A percentile compares a stretch with the other conserved stretches of the same genome.
These are phyloP conservation scores for Acanthurus lineatus DNA, from an alignment of 2,797 vertebrate genomes.

Conservation along the genomic window DNA sequence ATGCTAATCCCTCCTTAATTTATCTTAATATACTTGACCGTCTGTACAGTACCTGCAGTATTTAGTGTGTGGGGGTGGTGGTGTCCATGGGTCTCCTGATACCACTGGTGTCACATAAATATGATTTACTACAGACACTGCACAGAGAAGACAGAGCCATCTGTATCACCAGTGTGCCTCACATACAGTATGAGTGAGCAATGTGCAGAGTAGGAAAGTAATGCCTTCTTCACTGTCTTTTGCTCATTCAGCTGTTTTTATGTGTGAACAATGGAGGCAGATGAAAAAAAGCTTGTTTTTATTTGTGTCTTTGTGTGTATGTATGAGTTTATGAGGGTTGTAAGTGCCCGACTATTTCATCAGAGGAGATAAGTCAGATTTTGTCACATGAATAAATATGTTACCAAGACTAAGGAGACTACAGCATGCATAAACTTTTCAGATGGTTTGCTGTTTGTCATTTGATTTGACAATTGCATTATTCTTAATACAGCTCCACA, in stretches of 20 bases:
- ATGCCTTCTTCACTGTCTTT: conserved; percentile 39
- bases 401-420: conserved; percentile 25
- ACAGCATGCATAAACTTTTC: conserved; percentile 7
- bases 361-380: conserved; percentile 38
- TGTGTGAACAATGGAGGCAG: conserved; percentile 45
- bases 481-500: too few relatives aligned
- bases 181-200: conserved; percentile 41
- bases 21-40: conserved; percentile 12
- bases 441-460: conserved; percentile 11
- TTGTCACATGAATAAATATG: conserved; percentile 19
- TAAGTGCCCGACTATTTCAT: conserved; percentile 27
- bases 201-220: conserved; percentile 14
- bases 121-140: conserved; percentile 37
- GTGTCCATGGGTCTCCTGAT: conserved; percentile 17
- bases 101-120: conserved; percentile 37
- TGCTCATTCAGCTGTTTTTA: conserved; percentile 66
- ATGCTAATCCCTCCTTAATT: conserved; percentile 46
- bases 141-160: conserved; percentile 39
- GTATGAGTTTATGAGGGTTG: conserved; percentile 9
- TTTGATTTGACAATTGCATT: neutral
- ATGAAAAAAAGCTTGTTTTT: conserved; percentile 57
- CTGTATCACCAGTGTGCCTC: conserved; percentile 44
- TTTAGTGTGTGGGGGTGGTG: conserved; percentile 3
- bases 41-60: conserved; percentile 25
- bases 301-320: conserved; percentile 27